Evolutionary conservation across 2,797 vertebrate genomes (phyloP).

Genomic region (Gambelia wislizenii): DNA sequence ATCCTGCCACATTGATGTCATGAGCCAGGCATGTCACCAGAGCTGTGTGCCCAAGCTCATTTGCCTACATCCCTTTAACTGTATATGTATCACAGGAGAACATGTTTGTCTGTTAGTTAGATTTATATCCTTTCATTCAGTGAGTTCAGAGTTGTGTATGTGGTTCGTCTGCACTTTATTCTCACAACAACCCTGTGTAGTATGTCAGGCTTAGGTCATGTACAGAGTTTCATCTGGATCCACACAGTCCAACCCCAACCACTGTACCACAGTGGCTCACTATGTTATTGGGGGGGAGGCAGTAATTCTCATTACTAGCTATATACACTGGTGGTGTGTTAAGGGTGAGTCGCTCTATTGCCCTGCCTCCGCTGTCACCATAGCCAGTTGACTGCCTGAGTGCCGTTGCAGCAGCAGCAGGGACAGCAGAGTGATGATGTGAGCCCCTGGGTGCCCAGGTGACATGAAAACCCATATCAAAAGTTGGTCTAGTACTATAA

Average conservation of each 20-base stretch:
- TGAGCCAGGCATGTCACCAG: neutral
- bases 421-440: too few species aligned
- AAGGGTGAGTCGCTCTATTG: too few species aligned
- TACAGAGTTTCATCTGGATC: too few species aligned
- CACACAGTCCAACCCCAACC: neutral
- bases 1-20: conserved; percentile 1
- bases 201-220: too few species aligned
- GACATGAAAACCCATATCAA: too few species aligned
- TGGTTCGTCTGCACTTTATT: neutral
- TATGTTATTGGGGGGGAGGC: conserved; percentile 56
- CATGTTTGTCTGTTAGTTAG: neutral
- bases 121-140: too few species aligned
- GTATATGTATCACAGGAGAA: conserved; percentile 23
- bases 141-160: neutral
- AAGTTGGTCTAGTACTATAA: too few species aligned
- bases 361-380: too few species aligned
- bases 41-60: neutral
- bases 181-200: neutral
- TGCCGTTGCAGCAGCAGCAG: too few species aligned
- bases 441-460: too few species aligned
- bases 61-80: accelerated
- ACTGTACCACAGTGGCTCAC: neutral
- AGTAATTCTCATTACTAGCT: conserved; percentile 75
- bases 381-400: too few species aligned
- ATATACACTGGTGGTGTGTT: too few species aligned